phyloP scores from a whole-genome alignment of 2,113 vertebrate species.

The Mesoclemmys tuberculata region DNA sequence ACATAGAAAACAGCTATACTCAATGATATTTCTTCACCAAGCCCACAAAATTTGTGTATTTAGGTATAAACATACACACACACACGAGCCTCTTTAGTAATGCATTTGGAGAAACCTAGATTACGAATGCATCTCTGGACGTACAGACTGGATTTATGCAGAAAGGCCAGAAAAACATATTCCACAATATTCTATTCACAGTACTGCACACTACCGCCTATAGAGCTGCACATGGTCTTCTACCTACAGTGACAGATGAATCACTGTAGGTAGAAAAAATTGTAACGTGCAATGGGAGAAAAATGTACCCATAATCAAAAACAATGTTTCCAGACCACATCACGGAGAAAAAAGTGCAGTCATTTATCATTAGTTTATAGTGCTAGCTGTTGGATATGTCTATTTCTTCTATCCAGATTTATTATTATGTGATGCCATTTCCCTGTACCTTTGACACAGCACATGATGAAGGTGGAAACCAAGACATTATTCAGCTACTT shows the following conservation, averaged over 20 bases:
- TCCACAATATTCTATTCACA: neutral
- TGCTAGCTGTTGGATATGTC: neutral
- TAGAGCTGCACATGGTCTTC: neutral
- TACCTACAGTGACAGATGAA: neutral
- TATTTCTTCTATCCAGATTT: constrained; percentile 20
- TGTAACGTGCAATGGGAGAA: neutral
- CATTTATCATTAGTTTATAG: constrained; percentile 11
- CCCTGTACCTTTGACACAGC: neutral
- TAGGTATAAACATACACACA: neutral
- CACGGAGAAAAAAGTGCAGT: constrained; percentile 7
- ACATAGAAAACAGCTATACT: neutral
- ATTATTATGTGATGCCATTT: neutral
- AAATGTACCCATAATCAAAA: constrained; percentile 32
- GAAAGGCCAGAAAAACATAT: neutral
- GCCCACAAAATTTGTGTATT: neutral
- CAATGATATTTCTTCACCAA: constrained; percentile 17
- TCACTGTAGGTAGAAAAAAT: neutral
- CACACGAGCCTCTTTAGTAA: neutral
- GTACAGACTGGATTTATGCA: neutral
- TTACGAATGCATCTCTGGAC: neutral
- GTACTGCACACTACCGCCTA: neutral
- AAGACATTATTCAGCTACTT: neutral
- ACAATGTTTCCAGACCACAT: neutral
- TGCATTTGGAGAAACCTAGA: neutral
- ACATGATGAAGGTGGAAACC: neutral